Percentiles rank a stretch among this genome's conserved stretches.
phyloP scores from a whole-genome alignment of 2,113 vertebrate species.

The Oxygymnocypris stewartii region DNA sequence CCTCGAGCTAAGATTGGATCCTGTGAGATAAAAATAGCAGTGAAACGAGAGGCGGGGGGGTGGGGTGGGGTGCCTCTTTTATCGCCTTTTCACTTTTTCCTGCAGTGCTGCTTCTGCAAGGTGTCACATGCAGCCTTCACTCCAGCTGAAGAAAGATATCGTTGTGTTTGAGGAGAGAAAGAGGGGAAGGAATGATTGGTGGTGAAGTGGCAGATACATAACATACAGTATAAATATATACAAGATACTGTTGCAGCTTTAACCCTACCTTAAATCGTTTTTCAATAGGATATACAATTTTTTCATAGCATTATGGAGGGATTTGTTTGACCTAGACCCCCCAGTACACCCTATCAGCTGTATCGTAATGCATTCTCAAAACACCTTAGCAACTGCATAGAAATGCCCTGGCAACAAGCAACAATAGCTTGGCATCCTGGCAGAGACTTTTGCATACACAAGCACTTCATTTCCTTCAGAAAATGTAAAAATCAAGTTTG shows the following conservation, averaged over 20 bases:
- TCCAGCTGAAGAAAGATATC: neutral
- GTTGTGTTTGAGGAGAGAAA: neutral
- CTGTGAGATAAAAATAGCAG: constrained; percentile 72
- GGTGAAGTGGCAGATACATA: constrained; percentile 3
- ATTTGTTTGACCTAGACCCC: neutral
- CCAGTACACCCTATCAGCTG: neutral
- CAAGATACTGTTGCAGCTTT: neutral
- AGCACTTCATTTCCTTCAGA: neutral
- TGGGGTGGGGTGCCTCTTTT: constrained; percentile 29
- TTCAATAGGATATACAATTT: neutral
- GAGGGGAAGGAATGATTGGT: neutral
- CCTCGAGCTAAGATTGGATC: constrained; percentile 75
- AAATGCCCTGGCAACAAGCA: neutral
- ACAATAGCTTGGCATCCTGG: neutral
- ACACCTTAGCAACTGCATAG: constrained; percentile 4
- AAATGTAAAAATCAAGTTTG: constrained; percentile 8
- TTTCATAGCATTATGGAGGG: neutral
- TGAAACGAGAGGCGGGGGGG: constrained; percentile 53
- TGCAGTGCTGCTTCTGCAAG: constrained; percentile 27
- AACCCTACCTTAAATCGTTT: neutral
- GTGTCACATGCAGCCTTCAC: neutral
- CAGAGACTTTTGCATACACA: neutral
- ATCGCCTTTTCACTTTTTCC: constrained; percentile 10
- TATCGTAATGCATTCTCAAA: neutral
- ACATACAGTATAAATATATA: neutral